Evolutionary conservation across 2,113 vertebrate genomes (phyloP).

Genomic region (Silurus glanis): DNA sequence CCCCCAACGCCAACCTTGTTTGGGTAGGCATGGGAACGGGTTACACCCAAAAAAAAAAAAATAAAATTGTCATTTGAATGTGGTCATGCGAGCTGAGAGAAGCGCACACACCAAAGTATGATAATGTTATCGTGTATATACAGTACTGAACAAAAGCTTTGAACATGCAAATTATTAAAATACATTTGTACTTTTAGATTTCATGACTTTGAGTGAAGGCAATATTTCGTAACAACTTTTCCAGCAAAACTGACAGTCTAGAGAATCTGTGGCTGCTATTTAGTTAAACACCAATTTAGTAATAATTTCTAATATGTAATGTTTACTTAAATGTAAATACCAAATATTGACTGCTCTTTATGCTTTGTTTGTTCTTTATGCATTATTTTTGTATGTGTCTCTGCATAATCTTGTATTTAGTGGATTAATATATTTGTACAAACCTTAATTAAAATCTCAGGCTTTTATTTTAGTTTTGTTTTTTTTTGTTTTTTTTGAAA

Average conservation of each 20-base stretch:
- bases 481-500: background rate
- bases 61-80: conserved; percentile 11
- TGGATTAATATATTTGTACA: background rate
- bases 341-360: background rate
- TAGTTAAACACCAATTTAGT: background rate
- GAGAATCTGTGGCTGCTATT: background rate
- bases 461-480: no score
- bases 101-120: background rate
- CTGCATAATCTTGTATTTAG: background rate
- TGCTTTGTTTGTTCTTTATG: background rate
- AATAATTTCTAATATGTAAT: background rate
- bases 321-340: background rate
- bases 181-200: background rate
- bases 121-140: background rate
- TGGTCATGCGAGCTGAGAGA: background rate
- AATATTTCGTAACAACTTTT: background rate
- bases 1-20: conserved; percentile 6
- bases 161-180: background rate
- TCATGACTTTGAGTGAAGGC: background rate
- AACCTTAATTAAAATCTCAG: background rate
- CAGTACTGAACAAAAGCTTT: background rate
- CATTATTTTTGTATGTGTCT: background rate
- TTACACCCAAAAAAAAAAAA: conserved; percentile 21
- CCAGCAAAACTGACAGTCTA: background rate
- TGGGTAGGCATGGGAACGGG: conserved; percentile 41